Evolutionary conservation across 2,797 vertebrate species (phyloP), one percentile per base, ranked within the genome.

Genomic region (Molossus alvarezi): DNA sequence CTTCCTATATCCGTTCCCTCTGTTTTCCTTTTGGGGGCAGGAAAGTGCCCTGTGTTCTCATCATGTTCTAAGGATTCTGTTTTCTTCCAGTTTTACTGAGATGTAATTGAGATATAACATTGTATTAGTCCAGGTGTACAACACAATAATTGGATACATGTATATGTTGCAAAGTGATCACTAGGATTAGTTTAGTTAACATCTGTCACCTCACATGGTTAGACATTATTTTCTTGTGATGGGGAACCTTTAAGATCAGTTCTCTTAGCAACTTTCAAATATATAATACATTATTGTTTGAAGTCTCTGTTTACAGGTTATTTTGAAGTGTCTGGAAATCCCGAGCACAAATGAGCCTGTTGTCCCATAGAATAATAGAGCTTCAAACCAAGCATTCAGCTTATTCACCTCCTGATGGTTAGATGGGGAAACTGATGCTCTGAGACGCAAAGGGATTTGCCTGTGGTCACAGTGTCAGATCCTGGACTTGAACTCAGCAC

Each of bases 251-350:
- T 45, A 76, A 69, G n/a, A 55, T 62, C 6, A 15, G 11, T 57
- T 88, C 51, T 45, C 51, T 88, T 82, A 6, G 71, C 33, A 81
- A n/a, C n/a, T 92, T 64, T 71, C 64, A 77, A 48, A 55, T 62
- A 55, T 27, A 9, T 29, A 12, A 11, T 41, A 41, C 25, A 4
- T 65, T 80, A 23, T 10, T 9, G 58, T 72, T 58, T 60, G 29
- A 67, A 69, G 67, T 67, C 69, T 48, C n/a, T 27, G 13, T 60
- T 95, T 62, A 25, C 69, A 57, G 17, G 57, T 96, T 62, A 51
- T 20, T 90, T 23, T 18, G 51, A 33, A 18, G n/a, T 73, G 45
- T 90, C 29, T 86, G 29, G 29, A 76, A 85, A 88, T 79, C 21
- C 37, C 45, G 41, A 29, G 11, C n/a, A 12, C 23, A 72, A 41